phyloP scores from a whole-genome alignment of 2,113 vertebrate species.

The Anseranas semipalmata region DNA sequence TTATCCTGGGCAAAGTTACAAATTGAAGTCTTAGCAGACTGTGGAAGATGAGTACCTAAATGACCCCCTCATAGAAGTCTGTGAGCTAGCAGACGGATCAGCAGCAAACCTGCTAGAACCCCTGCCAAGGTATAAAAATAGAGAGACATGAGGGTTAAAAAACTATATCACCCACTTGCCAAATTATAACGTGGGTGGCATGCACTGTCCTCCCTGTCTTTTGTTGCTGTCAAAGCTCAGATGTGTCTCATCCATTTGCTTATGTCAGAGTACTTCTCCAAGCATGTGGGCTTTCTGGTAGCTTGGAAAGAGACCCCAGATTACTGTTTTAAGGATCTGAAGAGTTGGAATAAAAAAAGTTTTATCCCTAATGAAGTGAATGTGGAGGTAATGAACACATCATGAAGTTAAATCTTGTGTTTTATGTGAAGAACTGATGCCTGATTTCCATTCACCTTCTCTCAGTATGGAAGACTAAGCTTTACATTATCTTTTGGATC shows the following conservation, averaged over 20 bases:
- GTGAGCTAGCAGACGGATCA: neutral
- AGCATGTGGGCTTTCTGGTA: neutral
- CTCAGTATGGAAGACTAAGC: neutral
- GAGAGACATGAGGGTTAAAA: neutral
- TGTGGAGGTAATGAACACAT: neutral
- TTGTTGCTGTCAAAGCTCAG: neutral
- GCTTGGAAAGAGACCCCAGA: neutral
- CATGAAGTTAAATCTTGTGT: neutral
- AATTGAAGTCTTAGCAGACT: neutral
- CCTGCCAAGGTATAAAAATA: neutral
- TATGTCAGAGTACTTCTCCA: neutral
- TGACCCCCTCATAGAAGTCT: neutral
- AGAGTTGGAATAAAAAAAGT: neutral
- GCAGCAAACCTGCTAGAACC: neutral
- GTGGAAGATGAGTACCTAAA: neutral
- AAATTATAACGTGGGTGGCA: neutral
- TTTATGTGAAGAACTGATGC: neutral
- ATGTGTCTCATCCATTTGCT: neutral
- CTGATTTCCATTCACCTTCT: neutral
- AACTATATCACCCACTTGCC: rapidly evolving
- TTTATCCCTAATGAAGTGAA: neutral
- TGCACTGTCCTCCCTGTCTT: neutral
- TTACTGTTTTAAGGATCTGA: neutral
- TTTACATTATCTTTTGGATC: neutral
- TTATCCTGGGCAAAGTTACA: neutral